phyloP scores from a whole-genome alignment of 2,113 vertebrate species.

The Rhegmatorhina hoffmannsi region DNA sequence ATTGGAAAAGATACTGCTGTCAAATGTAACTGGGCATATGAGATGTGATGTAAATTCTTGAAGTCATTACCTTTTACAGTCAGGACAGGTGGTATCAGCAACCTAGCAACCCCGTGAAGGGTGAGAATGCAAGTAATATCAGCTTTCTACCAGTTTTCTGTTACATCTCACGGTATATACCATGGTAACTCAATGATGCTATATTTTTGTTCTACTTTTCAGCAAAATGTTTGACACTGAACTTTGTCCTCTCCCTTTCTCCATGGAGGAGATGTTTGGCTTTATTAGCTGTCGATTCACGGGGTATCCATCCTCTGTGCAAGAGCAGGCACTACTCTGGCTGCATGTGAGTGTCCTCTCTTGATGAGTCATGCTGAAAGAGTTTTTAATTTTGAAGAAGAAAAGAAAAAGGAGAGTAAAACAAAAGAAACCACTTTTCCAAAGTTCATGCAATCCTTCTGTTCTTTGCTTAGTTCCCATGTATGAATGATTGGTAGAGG shows the following conservation, averaged over 20 bases:
- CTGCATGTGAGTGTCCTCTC: conserved; percentile 86
- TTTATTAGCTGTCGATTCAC: conserved; percentile 99
- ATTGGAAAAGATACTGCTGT: background rate
- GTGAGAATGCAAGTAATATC: background rate
- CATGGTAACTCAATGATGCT: background rate
- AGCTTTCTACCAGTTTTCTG: background rate
- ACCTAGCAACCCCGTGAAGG: rapidly evolving
- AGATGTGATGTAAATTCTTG: background rate
- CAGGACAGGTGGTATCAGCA: background rate
- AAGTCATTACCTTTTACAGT: background rate
- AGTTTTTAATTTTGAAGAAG: background rate
- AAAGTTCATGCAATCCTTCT: background rate
- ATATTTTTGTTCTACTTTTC: conserved; percentile 50
- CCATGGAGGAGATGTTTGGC: conserved; percentile 99
- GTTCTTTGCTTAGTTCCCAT: background rate
- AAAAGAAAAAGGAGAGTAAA: background rate
- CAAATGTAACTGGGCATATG: background rate
- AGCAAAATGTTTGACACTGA: conserved; percentile 99
- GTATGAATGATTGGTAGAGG: background rate
- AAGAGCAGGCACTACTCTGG: conserved; percentile 97
- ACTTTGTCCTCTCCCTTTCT: conserved; percentile 96
- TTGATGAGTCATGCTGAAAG: background rate
- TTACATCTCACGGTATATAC: background rate
- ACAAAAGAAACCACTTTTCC: background rate
- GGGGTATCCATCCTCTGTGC: conserved; percentile 95